phyloP scores from a whole-genome alignment of 2,888 invertebrate species.

The Trichacis sp. region DNA sequence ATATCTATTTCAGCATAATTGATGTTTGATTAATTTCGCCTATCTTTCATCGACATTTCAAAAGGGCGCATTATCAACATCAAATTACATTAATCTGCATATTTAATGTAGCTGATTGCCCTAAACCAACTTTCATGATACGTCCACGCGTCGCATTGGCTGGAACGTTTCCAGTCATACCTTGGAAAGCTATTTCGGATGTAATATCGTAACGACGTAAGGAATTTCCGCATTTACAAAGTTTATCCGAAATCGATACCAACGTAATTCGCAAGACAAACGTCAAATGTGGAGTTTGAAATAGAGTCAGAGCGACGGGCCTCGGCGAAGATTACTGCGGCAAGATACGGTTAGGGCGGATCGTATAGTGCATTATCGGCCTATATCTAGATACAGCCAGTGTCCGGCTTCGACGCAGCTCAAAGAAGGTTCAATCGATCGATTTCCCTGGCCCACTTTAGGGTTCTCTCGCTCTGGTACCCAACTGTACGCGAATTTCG shows the following conservation, averaged over 20 bases:
- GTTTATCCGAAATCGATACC: not conserved
- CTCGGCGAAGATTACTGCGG: not conserved
- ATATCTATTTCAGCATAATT: too few species aligned
- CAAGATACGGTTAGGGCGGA: not conserved
- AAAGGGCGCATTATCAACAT: too few species aligned
- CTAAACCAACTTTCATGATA: too few species aligned
- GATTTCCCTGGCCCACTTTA: slow-evolving; percentile 5
- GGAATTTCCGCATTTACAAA: not conserved
- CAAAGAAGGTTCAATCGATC: not conserved
- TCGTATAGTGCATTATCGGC: slow-evolving; percentile 3
- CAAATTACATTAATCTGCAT: too few species aligned
- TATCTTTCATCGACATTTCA: too few species aligned
- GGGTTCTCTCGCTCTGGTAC: not conserved
- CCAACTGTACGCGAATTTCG: too few species aligned
- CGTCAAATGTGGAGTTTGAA: not conserved
- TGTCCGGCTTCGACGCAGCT: slow-evolving; percentile 2
- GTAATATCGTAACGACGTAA: not conserved
- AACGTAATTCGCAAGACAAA: slow-evolving; percentile 3
- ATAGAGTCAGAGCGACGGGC: not conserved
- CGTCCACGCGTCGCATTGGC: too few species aligned
- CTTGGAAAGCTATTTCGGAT: too few species aligned
- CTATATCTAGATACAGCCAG: slow-evolving; percentile 4
- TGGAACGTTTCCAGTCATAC: too few species aligned
- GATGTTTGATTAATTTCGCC: too few species aligned
- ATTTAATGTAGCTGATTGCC: too few species aligned